Percentiles rank a stretch among this genome's conserved stretches.
These are phyloP conservation scores for Notoglanidium macrostoma DNA, from an alignment of 2,797 vertebrate species.

Conservation along the genomic window DNA sequence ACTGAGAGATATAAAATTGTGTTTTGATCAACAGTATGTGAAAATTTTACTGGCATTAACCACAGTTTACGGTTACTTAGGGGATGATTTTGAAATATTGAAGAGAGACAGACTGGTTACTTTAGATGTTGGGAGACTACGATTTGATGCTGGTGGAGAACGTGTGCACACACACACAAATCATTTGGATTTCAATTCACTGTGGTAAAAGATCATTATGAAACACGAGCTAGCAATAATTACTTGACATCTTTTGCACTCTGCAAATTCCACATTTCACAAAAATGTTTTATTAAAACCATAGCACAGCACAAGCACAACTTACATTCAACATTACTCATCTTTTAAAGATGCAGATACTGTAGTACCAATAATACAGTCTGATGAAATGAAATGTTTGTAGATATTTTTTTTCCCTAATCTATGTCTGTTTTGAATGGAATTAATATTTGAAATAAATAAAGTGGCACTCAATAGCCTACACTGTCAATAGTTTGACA, in stretches of 20 bases:
- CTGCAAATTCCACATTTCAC: slow-evolving; percentile 47
- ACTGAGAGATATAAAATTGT: background rate
- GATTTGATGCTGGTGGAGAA: background rate
- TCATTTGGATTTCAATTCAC: background rate
- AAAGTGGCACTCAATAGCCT: slow-evolving; percentile 48
- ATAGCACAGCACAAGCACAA: slow-evolving; percentile 60
- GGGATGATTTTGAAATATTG: background rate
- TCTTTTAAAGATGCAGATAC: slow-evolving; percentile 55
- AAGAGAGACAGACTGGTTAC: background rate
- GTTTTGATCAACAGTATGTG: background rate
- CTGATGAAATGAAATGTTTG: slow-evolving; percentile 38
- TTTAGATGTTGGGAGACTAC: background rate
- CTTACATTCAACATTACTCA: slow-evolving; percentile 60
- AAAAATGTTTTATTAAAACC: slow-evolving; percentile 60
- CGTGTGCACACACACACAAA: background rate
- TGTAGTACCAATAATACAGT: slow-evolving; percentile 44
- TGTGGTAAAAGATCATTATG: background rate
- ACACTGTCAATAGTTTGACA: slow-evolving; percentile 68
- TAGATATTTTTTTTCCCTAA: slow-evolving; percentile 23
- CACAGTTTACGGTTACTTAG: background rate
- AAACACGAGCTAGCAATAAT: background rate
- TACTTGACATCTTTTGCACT: background rate
- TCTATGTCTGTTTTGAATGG: slow-evolving; percentile 13
- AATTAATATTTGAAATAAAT: slow-evolving; percentile 36
- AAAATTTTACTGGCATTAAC: background rate